Conservation (phyloP, 2,797 vertebrate species). For the Cryptoprocta ferox region DNA sequence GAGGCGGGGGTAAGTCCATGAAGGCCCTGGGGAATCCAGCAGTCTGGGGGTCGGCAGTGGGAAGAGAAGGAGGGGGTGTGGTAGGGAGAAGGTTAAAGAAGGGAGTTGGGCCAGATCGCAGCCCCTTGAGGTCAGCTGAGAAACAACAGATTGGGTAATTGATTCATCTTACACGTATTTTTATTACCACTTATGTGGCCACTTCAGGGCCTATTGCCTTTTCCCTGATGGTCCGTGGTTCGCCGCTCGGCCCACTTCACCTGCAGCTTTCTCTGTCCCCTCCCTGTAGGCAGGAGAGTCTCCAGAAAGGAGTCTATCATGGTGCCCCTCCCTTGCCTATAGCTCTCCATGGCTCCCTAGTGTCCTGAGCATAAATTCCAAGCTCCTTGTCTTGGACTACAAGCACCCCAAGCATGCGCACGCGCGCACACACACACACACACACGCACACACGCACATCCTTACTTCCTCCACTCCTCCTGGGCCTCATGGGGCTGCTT, state of each 20-base stretch:
- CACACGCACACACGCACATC: rapidly evolving
- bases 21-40: neutral
- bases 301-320: neutral
- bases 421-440: rapidly evolving
- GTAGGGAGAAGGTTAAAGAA: neutral
- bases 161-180: neutral
- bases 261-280: neutral
- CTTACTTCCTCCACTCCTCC: neutral
- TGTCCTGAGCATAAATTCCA: neutral
- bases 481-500: neutral
- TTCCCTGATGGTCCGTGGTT: neutral
- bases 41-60: rapidly evolving
- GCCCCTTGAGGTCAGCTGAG: neutral
- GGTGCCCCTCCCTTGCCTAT: neutral
- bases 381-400: neutral
- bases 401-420: rapidly evolving
- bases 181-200: neutral
- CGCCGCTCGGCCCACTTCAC: neutral
- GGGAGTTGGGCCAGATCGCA: neutral
- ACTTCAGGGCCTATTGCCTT: neutral
- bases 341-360: neutral
- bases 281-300: neutral
- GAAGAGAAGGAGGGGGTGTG: neutral
- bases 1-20: neutral
- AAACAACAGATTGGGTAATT: neutral